These are phyloP conservation scores for Zaprionus bogoriensis DNA, from an alignment of 2,888 invertebrate genomes.

Conservation along the genomic window DNA sequence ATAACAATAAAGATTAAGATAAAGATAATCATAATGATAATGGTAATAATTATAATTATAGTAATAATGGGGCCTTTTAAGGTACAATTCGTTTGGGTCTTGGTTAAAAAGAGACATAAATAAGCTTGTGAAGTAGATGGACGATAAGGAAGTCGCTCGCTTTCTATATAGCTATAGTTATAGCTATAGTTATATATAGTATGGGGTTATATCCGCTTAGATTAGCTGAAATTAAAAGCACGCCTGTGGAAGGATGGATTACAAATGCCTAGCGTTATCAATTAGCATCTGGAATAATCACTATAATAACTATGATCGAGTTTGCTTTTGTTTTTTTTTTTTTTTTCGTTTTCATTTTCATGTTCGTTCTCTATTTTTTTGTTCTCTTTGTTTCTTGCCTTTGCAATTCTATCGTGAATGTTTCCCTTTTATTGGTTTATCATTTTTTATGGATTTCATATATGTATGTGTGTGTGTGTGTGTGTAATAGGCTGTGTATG, in stretches of 20 bases:
- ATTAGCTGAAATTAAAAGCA: not conserved
- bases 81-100: slow-evolving; percentile 64
- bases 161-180: too few species aligned
- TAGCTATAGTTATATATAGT: not conserved
- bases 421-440: not conserved
- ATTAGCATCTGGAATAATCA: too few species aligned
- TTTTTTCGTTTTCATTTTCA: not conserved
- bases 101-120: slow-evolving; percentile 38
- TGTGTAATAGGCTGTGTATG: too few species aligned
- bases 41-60: slow-evolving; percentile 46
- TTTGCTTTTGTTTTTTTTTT: not conserved
- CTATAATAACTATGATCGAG: not conserved
- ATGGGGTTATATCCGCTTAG: not conserved
- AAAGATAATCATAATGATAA: slow-evolving; percentile 30
- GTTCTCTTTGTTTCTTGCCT: slow-evolving; percentile 7
- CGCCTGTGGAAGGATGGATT: not conserved
- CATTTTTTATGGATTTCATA: not conserved
- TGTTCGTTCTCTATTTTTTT: not conserved
- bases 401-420: not conserved
- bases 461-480: not conserved
- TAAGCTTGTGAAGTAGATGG: slow-evolving; percentile 41
- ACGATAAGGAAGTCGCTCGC: not conserved
- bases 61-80: slow-evolving; percentile 62
- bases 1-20: slow-evolving; percentile 47
- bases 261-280: not conserved